Base-by-base conservation (phyloP, 2,888 invertebrate genomes). In the Meiosimyza decipiens region DNA sequence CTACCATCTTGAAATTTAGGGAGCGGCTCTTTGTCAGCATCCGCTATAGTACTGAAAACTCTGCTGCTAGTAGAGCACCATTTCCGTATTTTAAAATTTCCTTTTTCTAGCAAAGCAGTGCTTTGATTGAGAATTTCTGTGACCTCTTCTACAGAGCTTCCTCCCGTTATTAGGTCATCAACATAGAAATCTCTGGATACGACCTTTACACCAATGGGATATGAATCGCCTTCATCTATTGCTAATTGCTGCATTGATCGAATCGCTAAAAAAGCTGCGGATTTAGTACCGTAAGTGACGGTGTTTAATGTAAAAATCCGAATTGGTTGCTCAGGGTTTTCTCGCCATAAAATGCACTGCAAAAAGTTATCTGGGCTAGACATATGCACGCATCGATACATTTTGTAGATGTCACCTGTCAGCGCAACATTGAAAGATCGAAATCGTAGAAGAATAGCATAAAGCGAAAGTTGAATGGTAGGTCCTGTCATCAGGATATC, bases 101-200 rank as follows among this genome's bases (percentile, higher is more conserved):
- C 75, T 1, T n/a, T 49, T 5, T 40, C n/a, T 0, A 73, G 64
- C 9, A 71, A 33, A 1, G 12, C 4, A 15, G 67, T 51, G 15
- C 59, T 66, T 71, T 76, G 67, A 3, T 55, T 6, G 1, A n/a
- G 18, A 28, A 73, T 76, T 51, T 70, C 51, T 1, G 4, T 5
- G 2, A 72, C 74, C 33, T 76, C 68, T 18, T 70, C 47, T 5
- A 62, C 55, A 12, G 74, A 60, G 13, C 71, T 47, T 6, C 66
- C 72, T 3, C 73, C 73, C 1, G 76, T 71, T 2, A 75, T 75
- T 28, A 76, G 22, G 28, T 73, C 73, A 52, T 76, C 75, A 2
- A 76, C 74, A 28, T 75, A 73, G 55, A 76, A 75, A 55, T 76
- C 73, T 2, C 74, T 50, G 12, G 7, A 50, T 13, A 73, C 55